Percentiles rank a stretch among this genome's conserved stretches.
phyloP scores from a whole-genome alignment of 2,888 invertebrate species.

The Ethmia dodecea region DNA sequence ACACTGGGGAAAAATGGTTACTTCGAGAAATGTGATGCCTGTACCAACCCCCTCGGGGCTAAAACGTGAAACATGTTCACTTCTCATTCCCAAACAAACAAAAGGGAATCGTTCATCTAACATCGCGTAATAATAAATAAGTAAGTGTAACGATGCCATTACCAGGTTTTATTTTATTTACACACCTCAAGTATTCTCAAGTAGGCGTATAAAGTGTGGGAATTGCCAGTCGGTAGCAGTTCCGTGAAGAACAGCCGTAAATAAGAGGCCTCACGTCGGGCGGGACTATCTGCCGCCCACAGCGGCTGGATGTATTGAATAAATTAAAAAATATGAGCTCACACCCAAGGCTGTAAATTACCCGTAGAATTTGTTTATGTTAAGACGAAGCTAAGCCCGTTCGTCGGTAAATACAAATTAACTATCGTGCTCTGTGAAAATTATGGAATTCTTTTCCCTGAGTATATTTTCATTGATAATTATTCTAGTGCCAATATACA shows the following conservation, averaged over 20 bases:
- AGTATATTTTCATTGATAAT: too few species aligned
- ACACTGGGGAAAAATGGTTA: too few species aligned
- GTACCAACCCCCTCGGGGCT: too few species aligned
- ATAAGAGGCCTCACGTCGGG: conserved; percentile 20
- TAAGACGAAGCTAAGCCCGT: too few species aligned
- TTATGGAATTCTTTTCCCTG: too few species aligned
- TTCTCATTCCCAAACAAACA: too few species aligned
- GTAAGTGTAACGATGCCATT: conserved; percentile 49
- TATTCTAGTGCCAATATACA: too few species aligned
- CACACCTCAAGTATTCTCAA: conserved; percentile 49
- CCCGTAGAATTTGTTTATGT: neutral
- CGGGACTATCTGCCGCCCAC: conserved; percentile 1
- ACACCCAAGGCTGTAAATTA: neutral
- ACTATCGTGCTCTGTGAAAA: too few species aligned
- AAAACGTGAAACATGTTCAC: too few species aligned
- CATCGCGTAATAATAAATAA: conserved; percentile 55
- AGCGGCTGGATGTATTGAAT: neutral
- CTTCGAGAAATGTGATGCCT: too few species aligned
- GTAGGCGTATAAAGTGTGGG: conserved; percentile 55
- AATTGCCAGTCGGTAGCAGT: conserved; percentile 43
- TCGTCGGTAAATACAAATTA: too few species aligned
- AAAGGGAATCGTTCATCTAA: too few species aligned
- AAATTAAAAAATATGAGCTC: neutral
- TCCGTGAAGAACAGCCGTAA: conserved; percentile 31
- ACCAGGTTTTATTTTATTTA: conserved; percentile 62